These are phyloP conservation scores for Geococcyx californianus DNA, from an alignment of 2,113 vertebrate genomes.

Conservation along the genomic window DNA sequence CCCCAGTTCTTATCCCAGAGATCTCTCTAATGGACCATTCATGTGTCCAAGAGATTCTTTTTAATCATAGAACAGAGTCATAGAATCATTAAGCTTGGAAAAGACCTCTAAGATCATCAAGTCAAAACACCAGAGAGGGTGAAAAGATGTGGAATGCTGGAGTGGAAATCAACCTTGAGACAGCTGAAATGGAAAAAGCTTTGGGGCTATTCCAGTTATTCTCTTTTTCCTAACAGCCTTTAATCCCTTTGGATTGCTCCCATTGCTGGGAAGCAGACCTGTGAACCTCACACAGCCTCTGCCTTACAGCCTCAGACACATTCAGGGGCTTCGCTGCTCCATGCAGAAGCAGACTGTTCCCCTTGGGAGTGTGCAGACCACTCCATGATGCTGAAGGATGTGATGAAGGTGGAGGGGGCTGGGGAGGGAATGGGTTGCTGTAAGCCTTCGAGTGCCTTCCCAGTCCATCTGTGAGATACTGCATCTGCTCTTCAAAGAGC, in stretches of 20 bases:
- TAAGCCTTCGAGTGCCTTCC: accelerated
- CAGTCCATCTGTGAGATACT: accelerated
- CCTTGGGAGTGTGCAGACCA: background rate
- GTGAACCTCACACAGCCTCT: background rate
- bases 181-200: background rate
- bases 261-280: background rate
- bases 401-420: background rate
- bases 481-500: background rate
- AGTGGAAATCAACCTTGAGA: background rate
- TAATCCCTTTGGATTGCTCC: background rate
- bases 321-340: background rate
- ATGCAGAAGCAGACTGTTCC: background rate
- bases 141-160: background rate
- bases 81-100: too few relatives aligned
- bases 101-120: too few relatives aligned
- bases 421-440: background rate
- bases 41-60: background rate
- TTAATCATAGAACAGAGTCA: too few relatives aligned
- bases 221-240: background rate
- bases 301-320: background rate
- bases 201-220: background rate
- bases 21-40: accelerated
- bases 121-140: too few relatives aligned
- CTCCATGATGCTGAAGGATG: background rate
- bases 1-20: background rate